A percentile compares a stretch with the other conserved stretches of the same genome.
Conservation (phyloP, 2,888 invertebrate species). For the Odontomyia ornata region DNA sequence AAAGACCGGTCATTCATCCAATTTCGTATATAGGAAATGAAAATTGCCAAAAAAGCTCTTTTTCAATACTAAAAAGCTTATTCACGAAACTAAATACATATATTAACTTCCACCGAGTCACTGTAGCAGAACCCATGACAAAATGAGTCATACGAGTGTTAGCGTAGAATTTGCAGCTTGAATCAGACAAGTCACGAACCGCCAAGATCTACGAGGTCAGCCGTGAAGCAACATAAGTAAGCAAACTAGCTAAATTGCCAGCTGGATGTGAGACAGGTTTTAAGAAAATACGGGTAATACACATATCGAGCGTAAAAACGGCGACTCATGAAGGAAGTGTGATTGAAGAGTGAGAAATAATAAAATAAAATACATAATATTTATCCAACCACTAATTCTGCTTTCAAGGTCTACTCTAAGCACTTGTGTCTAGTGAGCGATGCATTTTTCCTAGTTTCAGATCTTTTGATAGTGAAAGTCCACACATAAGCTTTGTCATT, state of each 20-base stretch:
- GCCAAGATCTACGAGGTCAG: background rate
- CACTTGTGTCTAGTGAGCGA: too few species aligned
- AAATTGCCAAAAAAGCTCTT: background rate
- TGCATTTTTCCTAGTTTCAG: background rate
- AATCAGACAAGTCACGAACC: background rate
- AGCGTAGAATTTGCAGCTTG: background rate
- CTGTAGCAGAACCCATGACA: background rate
- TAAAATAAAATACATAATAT: background rate
- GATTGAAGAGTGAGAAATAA: slow-evolving; percentile 9
- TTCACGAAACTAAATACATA: too few species aligned
- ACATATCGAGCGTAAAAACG: background rate
- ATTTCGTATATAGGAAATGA: background rate
- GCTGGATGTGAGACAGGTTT: background rate
- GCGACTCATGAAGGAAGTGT: slow-evolving; percentile 21
- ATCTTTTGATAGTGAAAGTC: background rate
- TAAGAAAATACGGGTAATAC: background rate
- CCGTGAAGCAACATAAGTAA: background rate
- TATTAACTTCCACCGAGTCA: too few species aligned
- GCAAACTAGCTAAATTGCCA: background rate
- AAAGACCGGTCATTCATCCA: background rate
- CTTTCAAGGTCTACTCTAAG: background rate
- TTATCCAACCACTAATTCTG: background rate
- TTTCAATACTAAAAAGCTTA: background rate
- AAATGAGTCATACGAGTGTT: background rate
- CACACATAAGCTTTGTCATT: background rate